Evolutionary conservation across 2,888 invertebrate species (phyloP).

Genomic region (Ephialtes manifestator): DNA sequence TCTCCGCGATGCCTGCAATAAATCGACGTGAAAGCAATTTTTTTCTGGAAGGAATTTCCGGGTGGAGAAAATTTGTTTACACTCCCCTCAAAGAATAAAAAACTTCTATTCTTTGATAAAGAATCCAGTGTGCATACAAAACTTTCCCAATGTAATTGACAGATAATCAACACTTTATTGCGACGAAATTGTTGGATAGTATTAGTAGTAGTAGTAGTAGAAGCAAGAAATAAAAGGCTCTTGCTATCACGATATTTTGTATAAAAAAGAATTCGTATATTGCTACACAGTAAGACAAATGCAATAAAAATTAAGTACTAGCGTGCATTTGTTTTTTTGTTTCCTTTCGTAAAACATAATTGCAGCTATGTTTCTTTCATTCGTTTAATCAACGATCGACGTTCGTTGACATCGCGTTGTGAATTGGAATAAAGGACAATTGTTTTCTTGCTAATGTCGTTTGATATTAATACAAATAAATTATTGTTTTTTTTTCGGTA

Average conservation of each 20-base stretch:
- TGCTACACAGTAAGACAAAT: conserved; percentile 58
- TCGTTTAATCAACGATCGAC: conserved; percentile 18
- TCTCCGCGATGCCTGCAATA: not conserved
- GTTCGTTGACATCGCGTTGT: conserved; percentile 34
- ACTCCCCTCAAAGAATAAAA: conserved; percentile 46
- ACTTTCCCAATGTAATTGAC: conserved; percentile 32
- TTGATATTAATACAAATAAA: conserved; percentile 75
- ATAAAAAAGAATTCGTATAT: conserved; percentile 59
- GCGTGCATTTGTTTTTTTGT: conserved; percentile 46
- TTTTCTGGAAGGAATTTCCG: conserved; percentile 3
- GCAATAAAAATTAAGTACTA: conserved; percentile 70
- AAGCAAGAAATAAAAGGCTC: conserved; percentile 53
- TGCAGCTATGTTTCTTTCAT: conserved; percentile 21
- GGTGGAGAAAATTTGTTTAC: conserved; percentile 43
- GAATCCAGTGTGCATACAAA: conserved; percentile 47
- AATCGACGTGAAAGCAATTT: conserved; percentile 2
- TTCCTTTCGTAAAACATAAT: conserved; percentile 35
- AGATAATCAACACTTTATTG: conserved; percentile 53
- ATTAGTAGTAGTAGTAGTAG: not conserved
- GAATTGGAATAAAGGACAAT: conserved; percentile 73
- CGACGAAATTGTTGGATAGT: conserved; percentile 43
- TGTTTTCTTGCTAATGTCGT: conserved; percentile 69
- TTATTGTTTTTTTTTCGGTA: conserved; percentile 71
- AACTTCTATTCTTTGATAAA: conserved; percentile 48
- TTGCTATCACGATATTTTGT: conserved; percentile 42